Percentiles rank a stretch among this genome's conserved stretches.
These are phyloP conservation scores for Dunckerocampus dactyliophorus DNA, from an alignment of 2,113 vertebrate species.

Conservation along the genomic window DNA sequence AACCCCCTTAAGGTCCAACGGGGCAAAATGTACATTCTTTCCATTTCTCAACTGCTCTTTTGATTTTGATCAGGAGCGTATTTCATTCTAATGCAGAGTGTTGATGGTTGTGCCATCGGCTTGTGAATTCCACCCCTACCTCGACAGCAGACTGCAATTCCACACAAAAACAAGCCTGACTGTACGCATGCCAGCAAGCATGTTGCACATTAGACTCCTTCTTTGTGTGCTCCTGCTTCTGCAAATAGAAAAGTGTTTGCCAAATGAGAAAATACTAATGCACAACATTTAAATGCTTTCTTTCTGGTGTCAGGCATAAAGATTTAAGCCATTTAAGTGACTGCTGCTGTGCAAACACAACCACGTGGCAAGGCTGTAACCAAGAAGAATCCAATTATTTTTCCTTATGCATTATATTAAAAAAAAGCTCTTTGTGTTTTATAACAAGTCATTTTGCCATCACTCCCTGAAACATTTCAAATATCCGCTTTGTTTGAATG, in stretches of 20 bases:
- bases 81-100: not conserved
- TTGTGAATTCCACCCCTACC: not conserved
- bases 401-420: conserved; percentile 19
- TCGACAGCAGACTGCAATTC: not conserved
- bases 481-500: not conserved
- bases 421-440: conserved; percentile 19
- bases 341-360: conserved; percentile 18
- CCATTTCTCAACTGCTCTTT: too few species aligned
- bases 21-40: too few species aligned
- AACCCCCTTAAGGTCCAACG: too few species aligned
- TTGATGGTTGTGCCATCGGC: not conserved
- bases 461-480: not conserved
- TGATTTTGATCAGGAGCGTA: too few species aligned
- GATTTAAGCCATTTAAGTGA: conserved; percentile 7
- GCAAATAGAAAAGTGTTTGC: conserved; percentile 20
- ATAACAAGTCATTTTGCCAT: not conserved
- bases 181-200: not conserved
- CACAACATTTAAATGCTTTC: conserved; percentile 19
- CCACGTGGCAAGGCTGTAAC: conserved; percentile 4
- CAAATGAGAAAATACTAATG: conserved; percentile 31
- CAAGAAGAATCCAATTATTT: conserved; percentile 26
- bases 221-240: not conserved
- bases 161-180: not conserved
- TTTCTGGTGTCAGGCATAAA: conserved; percentile 13
- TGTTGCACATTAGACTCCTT: not conserved